Percentiles rank a stretch among this genome's conserved stretches.
Conservation (phyloP, 1,140 invertebrate species). For the Phymastichus coffea region DNA sequence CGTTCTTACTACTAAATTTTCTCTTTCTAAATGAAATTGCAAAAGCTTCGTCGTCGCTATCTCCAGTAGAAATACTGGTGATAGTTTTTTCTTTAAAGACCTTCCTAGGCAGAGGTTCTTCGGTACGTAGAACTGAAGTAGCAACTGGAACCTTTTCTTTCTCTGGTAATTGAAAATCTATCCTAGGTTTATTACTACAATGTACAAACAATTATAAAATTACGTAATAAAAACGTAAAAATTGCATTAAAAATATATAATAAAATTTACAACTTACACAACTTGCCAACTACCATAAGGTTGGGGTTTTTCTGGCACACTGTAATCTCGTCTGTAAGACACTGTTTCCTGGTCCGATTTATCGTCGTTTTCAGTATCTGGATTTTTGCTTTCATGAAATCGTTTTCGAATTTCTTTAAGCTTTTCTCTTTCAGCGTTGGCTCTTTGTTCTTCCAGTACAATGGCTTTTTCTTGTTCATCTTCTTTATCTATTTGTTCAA, state of each 20-base stretch:
- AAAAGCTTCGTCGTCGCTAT: conserved; percentile 50
- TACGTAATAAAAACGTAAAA: neutral
- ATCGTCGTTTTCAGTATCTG: conserved; percentile 41
- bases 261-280: conserved; percentile 56
- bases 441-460: conserved; percentile 51
- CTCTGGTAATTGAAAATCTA: conserved; percentile 64
- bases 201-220: conserved; percentile 31
- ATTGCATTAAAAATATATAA: neutral
- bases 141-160: conserved; percentile 43
- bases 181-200: conserved; percentile 48
- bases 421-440: conserved; percentile 51
- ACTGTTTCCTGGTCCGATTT: conserved; percentile 51
- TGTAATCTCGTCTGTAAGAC: conserved; percentile 54
- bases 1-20: conserved; percentile 63
- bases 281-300: conserved; percentile 68
- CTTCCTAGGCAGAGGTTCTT: conserved; percentile 50
- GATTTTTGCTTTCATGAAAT: conserved; percentile 39
- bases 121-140: conserved; percentile 40
- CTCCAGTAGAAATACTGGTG: conserved; percentile 51
- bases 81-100: conserved; percentile 67
- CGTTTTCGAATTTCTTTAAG: conserved; percentile 53
- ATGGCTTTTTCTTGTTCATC: conserved; percentile 47
- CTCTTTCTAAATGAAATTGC: conserved; percentile 64
- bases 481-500: conserved; percentile 59
- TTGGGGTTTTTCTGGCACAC: conserved; percentile 55